Evolutionary conservation across 2,113 vertebrate genomes (phyloP), one percentile per base, ranked within the genome.

Genomic region (Phalacrocorax pelagicus): DNA sequence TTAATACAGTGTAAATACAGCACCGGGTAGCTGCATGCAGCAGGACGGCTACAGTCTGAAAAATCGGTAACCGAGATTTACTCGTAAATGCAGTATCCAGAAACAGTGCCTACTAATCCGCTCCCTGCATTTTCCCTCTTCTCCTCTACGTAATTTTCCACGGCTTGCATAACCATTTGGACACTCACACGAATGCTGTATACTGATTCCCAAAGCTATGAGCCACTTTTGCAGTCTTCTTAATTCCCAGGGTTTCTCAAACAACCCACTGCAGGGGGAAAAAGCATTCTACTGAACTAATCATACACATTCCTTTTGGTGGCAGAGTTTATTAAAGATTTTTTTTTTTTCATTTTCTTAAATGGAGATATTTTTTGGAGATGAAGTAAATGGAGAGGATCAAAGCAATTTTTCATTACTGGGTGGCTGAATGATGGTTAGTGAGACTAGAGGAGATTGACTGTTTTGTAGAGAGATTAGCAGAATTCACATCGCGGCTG

Each of bases 401-500:
- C 66, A 92, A 97, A 97, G 90, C 58, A 92, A 92, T 86, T 95
- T 96, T 93, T 91, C 90, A 61, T 90, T 91, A 69, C 34, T 84
- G 85, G 59, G 88, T 90, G 81, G 89, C 85, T 95, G 87, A 95
- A 88, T 71, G 80, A 82, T 81, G 84, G 85, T 63, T 86, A 86
- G 92, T 82, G 84, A 96, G 94, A 95, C 90, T 65, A 90, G 81
- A 96, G 86, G 80, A 72, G 88, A 90, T 78, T 71, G 74, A 79
- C 69, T 96, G 96, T 96, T 83, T 70, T 85, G 73, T 91, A 42
- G 92, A 86, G 78, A 96, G 95, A 96, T 91, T 90, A 97, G 94
- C 90, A 92, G 77, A 81, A 79, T 90, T 97, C 80, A 67, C 91
- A 71, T 92, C 20, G 18, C 91, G 1, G 2, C 51, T 44, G 75